These are phyloP conservation scores for Platerodrilus igneus DNA, from an alignment of 2,888 invertebrate species.

Conservation along the genomic window DNA sequence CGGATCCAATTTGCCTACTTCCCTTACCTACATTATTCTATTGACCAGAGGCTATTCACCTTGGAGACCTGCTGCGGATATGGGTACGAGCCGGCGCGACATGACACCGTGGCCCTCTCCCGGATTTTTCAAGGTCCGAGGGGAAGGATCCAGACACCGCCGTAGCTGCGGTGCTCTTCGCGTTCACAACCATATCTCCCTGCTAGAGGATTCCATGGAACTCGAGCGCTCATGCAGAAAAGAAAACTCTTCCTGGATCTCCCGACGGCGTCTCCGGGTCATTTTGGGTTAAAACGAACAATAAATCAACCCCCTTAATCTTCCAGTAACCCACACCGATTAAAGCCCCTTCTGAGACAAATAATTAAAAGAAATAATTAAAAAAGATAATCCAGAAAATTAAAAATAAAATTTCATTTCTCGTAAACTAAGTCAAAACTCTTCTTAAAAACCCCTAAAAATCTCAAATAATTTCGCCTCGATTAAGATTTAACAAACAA, in stretches of 20 bases:
- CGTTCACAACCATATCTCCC: conserved; percentile 45
- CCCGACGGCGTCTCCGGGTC: conserved; percentile 56
- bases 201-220: conserved; percentile 52
- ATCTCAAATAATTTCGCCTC: too few relatives aligned
- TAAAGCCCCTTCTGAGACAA: too few relatives aligned
- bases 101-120: conserved; percentile 37
- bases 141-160: conserved; percentile 49
- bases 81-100: conserved; percentile 55
- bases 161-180: conserved; percentile 49
- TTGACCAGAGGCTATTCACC: conserved; percentile 64
- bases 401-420: too few relatives aligned
- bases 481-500: too few relatives aligned
- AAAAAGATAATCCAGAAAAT: too few relatives aligned
- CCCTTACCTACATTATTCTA: conserved; percentile 51
- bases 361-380: too few relatives aligned
- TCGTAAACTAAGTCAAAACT: too few relatives aligned
- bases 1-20: conserved; percentile 65
- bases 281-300: conserved; percentile 51
- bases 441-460: too few relatives aligned
- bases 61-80: conserved; percentile 74
- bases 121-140: conserved; percentile 45
- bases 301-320: too few relatives aligned
- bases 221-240: conserved; percentile 53
- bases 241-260: conserved; percentile 52
- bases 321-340: too few relatives aligned